Percentiles rank a stretch among this genome's conserved stretches.
Evolutionary conservation across 2,888 invertebrate genomes (phyloP).

Genomic region (Xanthostigma xanthostigma): DNA sequence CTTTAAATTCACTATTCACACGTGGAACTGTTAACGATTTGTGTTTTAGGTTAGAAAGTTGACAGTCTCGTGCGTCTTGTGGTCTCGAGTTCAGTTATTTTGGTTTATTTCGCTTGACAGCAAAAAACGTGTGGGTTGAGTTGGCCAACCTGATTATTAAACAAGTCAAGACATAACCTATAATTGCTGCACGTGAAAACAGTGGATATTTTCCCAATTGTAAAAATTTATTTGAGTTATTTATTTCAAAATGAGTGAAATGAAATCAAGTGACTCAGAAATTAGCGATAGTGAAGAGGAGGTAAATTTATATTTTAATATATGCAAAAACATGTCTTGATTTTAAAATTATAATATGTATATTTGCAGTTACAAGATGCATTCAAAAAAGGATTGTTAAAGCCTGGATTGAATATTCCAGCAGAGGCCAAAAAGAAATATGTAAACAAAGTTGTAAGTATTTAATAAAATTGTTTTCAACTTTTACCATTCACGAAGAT

Average conservation of each 20-base stretch:
- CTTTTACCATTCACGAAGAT: background rate
- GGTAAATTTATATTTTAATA: conserved; percentile 7
- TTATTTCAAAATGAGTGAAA: background rate
- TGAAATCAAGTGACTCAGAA: conserved; percentile 21
- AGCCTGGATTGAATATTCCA: conserved; percentile 70
- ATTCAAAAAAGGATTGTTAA: conserved; percentile 67
- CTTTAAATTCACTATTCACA: no score
- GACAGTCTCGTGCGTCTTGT: no score
- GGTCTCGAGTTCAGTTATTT: no score
- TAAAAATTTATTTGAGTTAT: no score
- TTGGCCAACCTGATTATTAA: no score
- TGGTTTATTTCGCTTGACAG: no score
- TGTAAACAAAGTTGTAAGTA: conserved; percentile 61
- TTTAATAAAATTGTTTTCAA: background rate
- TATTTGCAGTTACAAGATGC: conserved; percentile 77
- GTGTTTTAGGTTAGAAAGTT: no score
- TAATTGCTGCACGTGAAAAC: no score
- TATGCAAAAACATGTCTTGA: background rate
- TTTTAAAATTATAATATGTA: conserved; percentile 8
- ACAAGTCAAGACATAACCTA: no score
- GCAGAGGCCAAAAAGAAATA: conserved; percentile 40
- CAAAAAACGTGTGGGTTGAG: no score
- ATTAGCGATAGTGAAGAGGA: conserved; percentile 21
- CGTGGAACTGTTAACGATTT: no score
- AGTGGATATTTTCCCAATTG: no score